Conservation (phyloP, 1,140 invertebrate species). For the Drosophila pallidifrons region DNA sequence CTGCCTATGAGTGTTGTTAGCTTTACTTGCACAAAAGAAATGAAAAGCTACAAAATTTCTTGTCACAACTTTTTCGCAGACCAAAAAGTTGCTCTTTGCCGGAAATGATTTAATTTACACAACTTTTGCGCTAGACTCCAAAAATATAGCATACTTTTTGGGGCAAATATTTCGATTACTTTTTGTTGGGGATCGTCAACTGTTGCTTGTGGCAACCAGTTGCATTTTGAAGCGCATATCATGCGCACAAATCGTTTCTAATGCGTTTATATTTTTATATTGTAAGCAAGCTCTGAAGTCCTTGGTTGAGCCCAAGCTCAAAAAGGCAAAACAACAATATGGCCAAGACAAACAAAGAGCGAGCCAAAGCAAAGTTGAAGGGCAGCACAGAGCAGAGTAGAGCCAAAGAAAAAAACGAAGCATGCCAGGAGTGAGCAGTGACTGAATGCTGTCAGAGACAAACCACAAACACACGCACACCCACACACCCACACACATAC, state of each 20-base stretch:
- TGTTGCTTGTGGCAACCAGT: conserved; percentile 33
- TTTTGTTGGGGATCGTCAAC: background rate
- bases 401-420: conserved; percentile 3
- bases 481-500: conserved; percentile 27
- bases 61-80: conserved; percentile 62
- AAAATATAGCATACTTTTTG: conserved; percentile 26
- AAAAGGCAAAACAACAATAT: conserved; percentile 49
- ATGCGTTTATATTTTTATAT: conserved; percentile 40
- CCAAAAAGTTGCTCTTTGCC: conserved; percentile 54
- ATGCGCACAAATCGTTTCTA: conserved; percentile 28
- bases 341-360: conserved; percentile 69
- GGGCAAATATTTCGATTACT: conserved; percentile 5
- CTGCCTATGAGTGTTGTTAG: conserved; percentile 45
- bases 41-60: conserved; percentile 56
- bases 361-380: conserved; percentile 13
- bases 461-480: conserved; percentile 10
- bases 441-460: conserved; percentile 39
- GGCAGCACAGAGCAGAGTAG: too few species aligned
- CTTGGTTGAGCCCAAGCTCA: conserved; percentile 26
- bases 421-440: conserved; percentile 21
- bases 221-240: conserved; percentile 24
- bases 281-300: conserved; percentile 34
- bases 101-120: conserved; percentile 74
- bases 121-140: conserved; percentile 51
- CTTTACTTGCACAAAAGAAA: conserved; percentile 62